Base-by-base conservation (phyloP, 1,140 invertebrate species). In the Neotoxoptera formosana region DNA sequence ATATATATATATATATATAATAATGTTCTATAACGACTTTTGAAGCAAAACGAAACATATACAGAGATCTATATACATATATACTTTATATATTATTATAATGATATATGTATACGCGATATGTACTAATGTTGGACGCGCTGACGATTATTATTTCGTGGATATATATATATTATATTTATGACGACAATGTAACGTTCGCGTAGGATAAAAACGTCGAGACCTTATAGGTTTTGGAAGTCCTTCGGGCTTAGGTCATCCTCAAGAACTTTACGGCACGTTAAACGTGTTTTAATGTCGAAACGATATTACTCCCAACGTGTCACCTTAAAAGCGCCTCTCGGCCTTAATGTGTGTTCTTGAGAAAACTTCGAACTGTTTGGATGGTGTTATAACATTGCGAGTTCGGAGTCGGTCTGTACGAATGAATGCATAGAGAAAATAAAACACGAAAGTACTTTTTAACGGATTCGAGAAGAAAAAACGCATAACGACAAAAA, bases 181-280 rank as follows among this genome's bases (percentile, higher is more conserved):
- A 14, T 48, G 21, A 20, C 8, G 45, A 48, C 30, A 36, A 8
- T 48, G 30, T 83, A 36, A 87, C 45, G 45, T 87, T n/a, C 60
- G 84, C 88, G 88, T 56, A 53, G 48, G 34, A 48, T 7, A 56
- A 25, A 56, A 56, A 51, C 86, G n/a, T 34, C n/a, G 48, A 48
- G 86, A 88, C 47, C 47, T 51, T 88, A 88, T 56, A 90, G 25
- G 88, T 90, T 56, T 90, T 45, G 90, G 41, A 92, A 92, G 91
- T 92, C 91, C 91, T 92, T 91, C 90, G 60, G 41, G 30, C 90
- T 67, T 91, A 67, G 90, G 90, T 92, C 91, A 81, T 92, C 91
- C 76, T 92, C 91, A 91, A 91, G 56, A 91, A 91, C 91, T 92
- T 92, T 84, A 48, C 67, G 76, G 41, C 60, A 51, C 88, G 86